Base-by-base conservation (phyloP, 2,797 vertebrate genomes). In the Salarias fasciatus region DNA sequence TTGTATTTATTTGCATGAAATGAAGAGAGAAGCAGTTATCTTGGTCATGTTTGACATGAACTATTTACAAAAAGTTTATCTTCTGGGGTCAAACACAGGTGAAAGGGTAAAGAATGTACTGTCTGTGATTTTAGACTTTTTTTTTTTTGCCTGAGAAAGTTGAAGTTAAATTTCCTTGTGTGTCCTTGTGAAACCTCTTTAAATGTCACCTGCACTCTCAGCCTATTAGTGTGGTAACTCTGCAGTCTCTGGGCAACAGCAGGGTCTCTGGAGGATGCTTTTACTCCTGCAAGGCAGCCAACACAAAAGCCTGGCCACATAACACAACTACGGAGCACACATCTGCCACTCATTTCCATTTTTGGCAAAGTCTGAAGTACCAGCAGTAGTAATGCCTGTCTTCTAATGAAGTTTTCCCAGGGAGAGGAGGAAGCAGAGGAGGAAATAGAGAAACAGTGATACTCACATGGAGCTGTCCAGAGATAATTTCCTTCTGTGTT, bases 401-500 rank as follows among this genome's bases (percentile, higher is more conserved):
- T 33, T 35, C 33, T 33, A 35, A 35, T 6, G 24, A 24, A 24
- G 18, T 24, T 24, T 24, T 3, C 18, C 18, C 18, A 24, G 18
- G 18, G 18, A 24, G 18, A 24, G 18, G 18, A 24, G 3, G n/a
- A n/a, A n/a, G n/a, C n/a, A n/a, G n/a, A n/a, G n/a, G n/a, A n/a
- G n/a, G 18, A 33, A 54, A 41, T 5, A n/a, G 13, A 11, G 13
- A 24, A 38, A 45, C 6, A 35, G 35, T 35, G 10, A 11, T 85
- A 91, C 91, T 93, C 67, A 92, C 92, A 62, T 4, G 38, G 49
- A 65, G 60, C 83, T 88, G 71, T 91, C 89, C 82, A 89, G 53
- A 2, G 90, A 92, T 4, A 88, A 86, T 53, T 48, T 89, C 44
- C 86, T 87, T 59, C 6, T 18, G 1, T 35, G 33, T 70, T 76